phyloP scores from a whole-genome alignment of 2,113 vertebrate genomes.

The Gallinago undulata region DNA sequence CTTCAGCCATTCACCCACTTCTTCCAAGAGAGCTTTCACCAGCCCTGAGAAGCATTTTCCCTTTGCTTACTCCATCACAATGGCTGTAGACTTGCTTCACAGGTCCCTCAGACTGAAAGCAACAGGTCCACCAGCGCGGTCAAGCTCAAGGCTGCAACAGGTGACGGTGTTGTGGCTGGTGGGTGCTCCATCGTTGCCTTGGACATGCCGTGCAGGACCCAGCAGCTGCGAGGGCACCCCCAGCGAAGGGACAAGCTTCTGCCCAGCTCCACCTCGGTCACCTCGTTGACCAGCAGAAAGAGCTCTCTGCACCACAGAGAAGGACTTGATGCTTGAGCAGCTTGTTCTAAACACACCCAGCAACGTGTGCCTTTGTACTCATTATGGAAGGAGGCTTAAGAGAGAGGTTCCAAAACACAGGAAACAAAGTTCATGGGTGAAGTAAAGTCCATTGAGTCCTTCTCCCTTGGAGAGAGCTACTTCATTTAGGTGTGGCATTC shows the following conservation, averaged over 20 bases:
- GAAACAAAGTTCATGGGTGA: not conserved
- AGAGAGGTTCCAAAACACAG: not conserved
- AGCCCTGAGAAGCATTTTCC: not conserved
- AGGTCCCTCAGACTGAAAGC: not conserved
- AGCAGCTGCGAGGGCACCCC: not conserved
- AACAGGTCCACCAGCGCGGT: not conserved
- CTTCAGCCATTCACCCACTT: not conserved
- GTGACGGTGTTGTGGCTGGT: rapidly evolving
- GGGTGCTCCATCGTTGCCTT: not conserved
- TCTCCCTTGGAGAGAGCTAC: not conserved
- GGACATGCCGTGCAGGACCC: not conserved
- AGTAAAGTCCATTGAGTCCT: not conserved
- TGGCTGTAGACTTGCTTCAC: not conserved
- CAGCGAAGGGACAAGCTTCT: not conserved
- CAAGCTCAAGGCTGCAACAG: not conserved
- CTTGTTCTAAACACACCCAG: not conserved
- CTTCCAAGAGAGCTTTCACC: not conserved
- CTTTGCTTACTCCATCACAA: not conserved
- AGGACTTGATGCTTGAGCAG: not conserved
- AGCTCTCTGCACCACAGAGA: not conserved
- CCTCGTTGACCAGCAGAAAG: not conserved
- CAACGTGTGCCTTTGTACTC: not conserved
- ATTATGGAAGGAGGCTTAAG: not conserved
- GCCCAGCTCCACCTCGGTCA: not conserved
- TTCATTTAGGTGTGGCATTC: not conserved